Base-by-base conservation (phyloP, 2,113 vertebrate species). In the Acanthisitta chloris region DNA sequence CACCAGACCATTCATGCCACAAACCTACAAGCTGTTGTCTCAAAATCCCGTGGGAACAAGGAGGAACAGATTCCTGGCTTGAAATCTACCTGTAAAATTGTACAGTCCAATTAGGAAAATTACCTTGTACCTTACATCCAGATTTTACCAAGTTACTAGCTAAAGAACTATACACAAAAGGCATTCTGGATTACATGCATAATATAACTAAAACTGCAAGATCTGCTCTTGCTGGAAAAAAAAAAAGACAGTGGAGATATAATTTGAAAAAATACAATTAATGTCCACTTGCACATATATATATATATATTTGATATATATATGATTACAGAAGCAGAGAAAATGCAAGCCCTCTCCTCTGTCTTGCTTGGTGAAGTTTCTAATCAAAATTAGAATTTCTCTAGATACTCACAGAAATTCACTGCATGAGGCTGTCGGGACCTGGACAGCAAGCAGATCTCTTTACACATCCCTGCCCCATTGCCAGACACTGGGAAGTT, bases 381-480 rank as follows among this genome's bases (percentile, higher is more conserved):
- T 64, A 80, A 81, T 42, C 17, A 88, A 87, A 87, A 69, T 29
- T 6, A 46, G 40, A 33, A 90, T 55, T 70, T 70, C 21, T 70
- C 40, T 14, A 36, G 61, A 43, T 3, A 14, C 16, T 8, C 1
- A 5, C 8, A 73, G 12, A 76, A 70, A 66, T 16, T 6, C 46
- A 16, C 19, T 38, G 28, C 24, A 34, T 0, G 0, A 54, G 25
- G 36, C 46, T 57, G 9, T 34, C 5, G 6, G 34, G 66, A 81
- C 26, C 15, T 2, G 0, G 25, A 40, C 34, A 67, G n/a, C 3
- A n/a, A 49, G 16, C 16, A 55, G 17, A 49, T 14, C 38, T 51
- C 80, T 51, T 48, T 20, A 48, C 7, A 36, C 9, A 52, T 24
- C 51, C 28, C 36, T 43, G 31, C 3, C 14, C 25, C 0, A 2